These are phyloP conservation scores for Heterodera schachtii DNA, from an alignment of 1,140 invertebrate genomes.

Conservation along the genomic window DNA sequence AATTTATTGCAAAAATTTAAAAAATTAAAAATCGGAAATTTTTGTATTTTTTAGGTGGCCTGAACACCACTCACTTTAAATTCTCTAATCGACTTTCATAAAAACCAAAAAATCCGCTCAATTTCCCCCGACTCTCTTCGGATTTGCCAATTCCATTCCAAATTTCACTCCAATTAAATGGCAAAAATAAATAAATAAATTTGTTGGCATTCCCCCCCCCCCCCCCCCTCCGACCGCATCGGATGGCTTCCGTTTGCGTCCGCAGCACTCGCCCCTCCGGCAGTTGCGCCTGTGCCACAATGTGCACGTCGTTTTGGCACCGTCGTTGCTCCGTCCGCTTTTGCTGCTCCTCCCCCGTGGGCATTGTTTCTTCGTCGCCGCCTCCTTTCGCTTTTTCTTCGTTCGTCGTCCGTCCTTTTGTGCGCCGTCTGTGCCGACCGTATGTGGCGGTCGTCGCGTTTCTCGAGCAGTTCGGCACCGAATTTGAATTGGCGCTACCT, in stretches of 20 bases:
- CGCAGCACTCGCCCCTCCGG: constrained; percentile 80
- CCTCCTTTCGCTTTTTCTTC: constrained; percentile 13
- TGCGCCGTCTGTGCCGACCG: constrained; percentile 16
- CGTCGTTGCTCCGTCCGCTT: constrained; percentile 6
- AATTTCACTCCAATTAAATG: too few species aligned
- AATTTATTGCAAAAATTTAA: too few species aligned
- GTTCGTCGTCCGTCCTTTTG: neutral
- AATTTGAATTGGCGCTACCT: too few species aligned
- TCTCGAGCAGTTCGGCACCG: neutral
- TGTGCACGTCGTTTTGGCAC: constrained; percentile 83
- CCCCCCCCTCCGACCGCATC: constrained; percentile 81
- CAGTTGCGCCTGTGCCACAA: constrained; percentile 85
- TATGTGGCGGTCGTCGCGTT: neutral
- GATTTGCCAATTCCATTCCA: too few species aligned
- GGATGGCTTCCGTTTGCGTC: constrained; percentile 86
- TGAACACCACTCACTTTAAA: too few species aligned
- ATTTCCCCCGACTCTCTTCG: too few species aligned
- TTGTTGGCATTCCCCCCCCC: neutral
- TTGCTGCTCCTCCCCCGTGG: constrained; percentile 17
- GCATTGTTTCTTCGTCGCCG: neutral
- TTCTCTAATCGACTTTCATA: too few species aligned
- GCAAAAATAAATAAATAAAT: too few species aligned
- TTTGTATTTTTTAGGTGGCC: too few species aligned
- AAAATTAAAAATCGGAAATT: too few species aligned
- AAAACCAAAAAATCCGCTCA: too few species aligned